These are phyloP conservation scores for Metridium senile DNA, from an alignment of 92 coral and sea anemone genomes.

Conservation along the genomic window DNA sequence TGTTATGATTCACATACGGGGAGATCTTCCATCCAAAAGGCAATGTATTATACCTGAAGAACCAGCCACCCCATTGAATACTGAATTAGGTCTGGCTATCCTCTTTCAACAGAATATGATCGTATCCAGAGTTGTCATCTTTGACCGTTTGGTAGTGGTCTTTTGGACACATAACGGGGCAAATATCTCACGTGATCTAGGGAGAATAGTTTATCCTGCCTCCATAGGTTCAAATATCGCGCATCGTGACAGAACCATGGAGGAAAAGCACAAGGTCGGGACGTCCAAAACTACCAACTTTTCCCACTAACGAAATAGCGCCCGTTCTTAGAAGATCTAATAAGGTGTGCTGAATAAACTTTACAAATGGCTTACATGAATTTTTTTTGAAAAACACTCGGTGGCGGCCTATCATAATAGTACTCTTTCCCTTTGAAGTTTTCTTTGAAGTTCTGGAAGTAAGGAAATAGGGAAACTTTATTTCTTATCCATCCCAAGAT, in stretches of 20 bases:
- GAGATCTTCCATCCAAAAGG: no score
- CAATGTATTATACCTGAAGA: constrained; percentile 31
- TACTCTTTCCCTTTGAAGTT: constrained; percentile 24
- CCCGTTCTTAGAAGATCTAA: constrained; percentile 31
- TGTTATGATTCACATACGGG: constrained; percentile 54
- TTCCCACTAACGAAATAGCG: constrained; percentile 38
- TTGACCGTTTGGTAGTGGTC: constrained; percentile 35
- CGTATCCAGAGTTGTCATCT: constrained; percentile 59
- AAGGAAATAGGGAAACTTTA: constrained; percentile 38
- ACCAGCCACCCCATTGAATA: constrained; percentile 61
- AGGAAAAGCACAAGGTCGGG: constrained; percentile 41
- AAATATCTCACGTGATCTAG: constrained; percentile 37
- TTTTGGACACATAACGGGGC: constrained; percentile 34
- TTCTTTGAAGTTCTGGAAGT: constrained; percentile 31
- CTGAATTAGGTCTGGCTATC: constrained; percentile 45
- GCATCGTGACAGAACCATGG: no score
- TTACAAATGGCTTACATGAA: constrained; percentile 39
- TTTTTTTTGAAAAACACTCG: constrained; percentile 24
- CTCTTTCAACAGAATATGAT: constrained; percentile 35
- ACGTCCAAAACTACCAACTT: constrained; percentile 29
- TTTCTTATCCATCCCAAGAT: no score
- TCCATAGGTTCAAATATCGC: no score
- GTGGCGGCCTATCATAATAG: constrained; percentile 36
- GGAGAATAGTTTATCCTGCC: constrained; percentile 34
- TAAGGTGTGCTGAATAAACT: constrained; percentile 30